Evolutionary conservation across 2,797 vertebrate genomes (phyloP).

Genomic region (Enteromius treurensis): DNA sequence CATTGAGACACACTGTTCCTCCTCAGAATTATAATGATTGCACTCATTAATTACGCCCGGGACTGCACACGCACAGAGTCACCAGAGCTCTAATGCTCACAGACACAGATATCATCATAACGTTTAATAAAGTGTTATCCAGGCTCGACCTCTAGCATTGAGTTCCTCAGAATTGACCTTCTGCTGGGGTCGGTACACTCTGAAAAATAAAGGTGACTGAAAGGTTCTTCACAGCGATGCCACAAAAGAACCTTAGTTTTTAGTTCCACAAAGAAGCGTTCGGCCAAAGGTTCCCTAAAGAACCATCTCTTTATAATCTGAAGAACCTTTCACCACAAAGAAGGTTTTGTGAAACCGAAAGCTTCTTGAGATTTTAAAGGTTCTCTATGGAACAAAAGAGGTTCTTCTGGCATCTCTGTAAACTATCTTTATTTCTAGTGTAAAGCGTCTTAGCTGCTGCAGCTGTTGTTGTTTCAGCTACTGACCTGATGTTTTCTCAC

Average conservation of each 20-base stretch:
- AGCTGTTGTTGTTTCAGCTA: slow-evolving; percentile 83
- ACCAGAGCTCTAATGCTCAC: background rate
- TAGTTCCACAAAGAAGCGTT: no score
- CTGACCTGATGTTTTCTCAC: slow-evolving; percentile 57
- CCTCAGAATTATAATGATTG: slow-evolving; percentile 74
- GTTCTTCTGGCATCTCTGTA: no score
- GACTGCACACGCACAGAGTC: slow-evolving; percentile 37
- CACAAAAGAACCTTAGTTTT: no score
- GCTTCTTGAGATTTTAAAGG: no score
- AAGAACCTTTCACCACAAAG: no score
- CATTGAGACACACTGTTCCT: slow-evolving; percentile 45
- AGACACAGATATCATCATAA: background rate
- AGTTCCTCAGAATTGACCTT: background rate
- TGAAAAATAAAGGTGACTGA: no score
- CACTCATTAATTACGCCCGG: slow-evolving; percentile 75
- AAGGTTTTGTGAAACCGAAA: no score
- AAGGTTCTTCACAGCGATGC: no score
- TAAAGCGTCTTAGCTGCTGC: slow-evolving; percentile 67
- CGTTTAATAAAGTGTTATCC: background rate
- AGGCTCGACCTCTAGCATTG: background rate
- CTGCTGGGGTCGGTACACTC: slow-evolving; percentile 23
- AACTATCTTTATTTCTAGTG: no score
- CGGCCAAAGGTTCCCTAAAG: no score
- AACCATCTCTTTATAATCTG: no score
- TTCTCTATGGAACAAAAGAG: no score